These are phyloP conservation scores for Podarcis raffonei DNA, from an alignment of 2,113 vertebrate genomes.

Conservation along the genomic window DNA sequence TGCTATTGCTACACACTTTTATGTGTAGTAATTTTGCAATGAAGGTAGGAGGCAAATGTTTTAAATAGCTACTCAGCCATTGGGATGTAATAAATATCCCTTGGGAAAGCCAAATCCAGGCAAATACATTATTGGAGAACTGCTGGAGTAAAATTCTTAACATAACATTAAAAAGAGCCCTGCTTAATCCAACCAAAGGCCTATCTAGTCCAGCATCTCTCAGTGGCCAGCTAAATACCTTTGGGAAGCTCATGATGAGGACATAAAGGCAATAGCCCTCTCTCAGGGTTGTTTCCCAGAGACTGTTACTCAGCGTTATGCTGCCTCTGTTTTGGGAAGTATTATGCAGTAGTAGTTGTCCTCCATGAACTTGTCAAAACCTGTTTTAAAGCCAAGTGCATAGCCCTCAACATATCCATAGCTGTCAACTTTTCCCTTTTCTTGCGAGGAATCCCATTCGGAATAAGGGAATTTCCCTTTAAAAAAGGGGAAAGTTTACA, in stretches of 20 bases:
- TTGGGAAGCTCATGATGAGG: not conserved
- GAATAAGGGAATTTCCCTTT: no score
- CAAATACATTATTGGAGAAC: not conserved
- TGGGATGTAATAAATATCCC: not conserved
- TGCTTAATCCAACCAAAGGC: not conserved
- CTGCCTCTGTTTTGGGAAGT: not conserved
- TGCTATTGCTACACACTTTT: not conserved
- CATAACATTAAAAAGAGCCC: not conserved
- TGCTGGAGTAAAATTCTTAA: not conserved
- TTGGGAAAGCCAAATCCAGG: not conserved
- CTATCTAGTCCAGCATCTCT: no score
- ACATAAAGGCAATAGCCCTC: no score
- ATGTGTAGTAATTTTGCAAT: not conserved
- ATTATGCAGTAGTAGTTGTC: not conserved
- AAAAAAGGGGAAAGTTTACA: no score
- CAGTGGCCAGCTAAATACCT: not conserved
- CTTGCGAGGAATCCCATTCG: no score
- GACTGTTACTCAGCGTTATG: not conserved
- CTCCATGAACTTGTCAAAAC: not conserved
- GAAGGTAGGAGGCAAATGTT: not conserved
- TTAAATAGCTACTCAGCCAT: not conserved
- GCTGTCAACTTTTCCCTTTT: no score
- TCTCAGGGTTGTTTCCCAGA: not conserved
- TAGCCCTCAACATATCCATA: not conserved
- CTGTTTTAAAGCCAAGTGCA: not conserved